Evolutionary conservation across 2,888 invertebrate genomes (phyloP).

Genomic region (Tetheella fluctuosa): DNA sequence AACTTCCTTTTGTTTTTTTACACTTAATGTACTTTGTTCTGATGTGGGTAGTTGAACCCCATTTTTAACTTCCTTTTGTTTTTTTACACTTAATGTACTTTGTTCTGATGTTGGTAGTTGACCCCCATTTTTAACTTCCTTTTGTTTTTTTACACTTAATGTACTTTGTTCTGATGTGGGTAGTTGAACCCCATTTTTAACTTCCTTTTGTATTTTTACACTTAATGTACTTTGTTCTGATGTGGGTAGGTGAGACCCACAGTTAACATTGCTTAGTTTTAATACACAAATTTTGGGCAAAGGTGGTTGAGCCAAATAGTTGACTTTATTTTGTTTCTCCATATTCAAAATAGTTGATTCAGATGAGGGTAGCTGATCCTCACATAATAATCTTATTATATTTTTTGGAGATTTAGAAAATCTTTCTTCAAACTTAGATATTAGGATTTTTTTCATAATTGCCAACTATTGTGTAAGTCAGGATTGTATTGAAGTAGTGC

Average conservation of each 20-base stretch:
- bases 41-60: background rate
- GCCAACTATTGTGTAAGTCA: background rate
- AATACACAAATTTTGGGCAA: too few relatives aligned
- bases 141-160: background rate
- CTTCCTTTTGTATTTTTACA: background rate
- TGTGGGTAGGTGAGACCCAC: background rate
- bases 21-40: too few relatives aligned
- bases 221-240: background rate
- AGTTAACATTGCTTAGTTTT: too few relatives aligned
- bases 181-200: background rate
- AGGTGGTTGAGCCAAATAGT: too few relatives aligned
- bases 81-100: background rate
- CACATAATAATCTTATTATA: background rate
- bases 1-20: background rate
- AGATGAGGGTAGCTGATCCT: too few relatives aligned
- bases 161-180: background rate
- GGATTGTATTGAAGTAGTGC: too few relatives aligned
- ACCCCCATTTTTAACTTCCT: background rate
- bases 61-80: background rate
- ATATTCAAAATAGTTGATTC: background rate
- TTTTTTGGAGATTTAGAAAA: background rate
- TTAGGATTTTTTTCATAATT: background rate
- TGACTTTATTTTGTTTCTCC: background rate
- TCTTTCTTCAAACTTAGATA: background rate
- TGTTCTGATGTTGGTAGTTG: background rate